A percentile compares a stretch with the other conserved stretches of the same genome.
Conservation (phyloP, 2,888 invertebrate species). For the Apodemia duryi region DNA sequence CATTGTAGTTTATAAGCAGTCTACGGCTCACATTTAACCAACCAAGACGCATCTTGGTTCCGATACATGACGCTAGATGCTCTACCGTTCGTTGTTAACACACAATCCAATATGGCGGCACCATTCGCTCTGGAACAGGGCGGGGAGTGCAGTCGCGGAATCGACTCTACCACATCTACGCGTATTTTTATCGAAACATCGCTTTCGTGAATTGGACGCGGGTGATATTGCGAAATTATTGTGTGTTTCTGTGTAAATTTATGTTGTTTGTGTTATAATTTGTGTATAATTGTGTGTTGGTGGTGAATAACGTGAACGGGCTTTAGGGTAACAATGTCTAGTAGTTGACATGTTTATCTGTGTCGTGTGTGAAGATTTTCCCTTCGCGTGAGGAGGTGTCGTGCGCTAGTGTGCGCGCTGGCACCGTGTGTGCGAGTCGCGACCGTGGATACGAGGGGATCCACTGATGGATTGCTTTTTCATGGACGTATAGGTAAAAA, state of each 20-base stretch:
- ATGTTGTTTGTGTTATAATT: conserved; percentile 67
- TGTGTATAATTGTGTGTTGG: conserved; percentile 64
- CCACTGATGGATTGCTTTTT: conserved; percentile 78
- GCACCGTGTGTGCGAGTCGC: conserved; percentile 59
- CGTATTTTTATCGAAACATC: conserved; percentile 72
- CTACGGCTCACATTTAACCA: background rate
- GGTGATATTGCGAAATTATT: conserved; percentile 69
- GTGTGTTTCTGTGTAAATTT: conserved; percentile 69
- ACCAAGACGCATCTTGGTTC: conserved; percentile 38
- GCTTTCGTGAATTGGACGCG: conserved; percentile 74
- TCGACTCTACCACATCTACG: conserved; percentile 72
- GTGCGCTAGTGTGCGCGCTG: conserved; percentile 65
- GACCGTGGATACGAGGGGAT: conserved; percentile 63
- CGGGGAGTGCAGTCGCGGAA: conserved; percentile 76
- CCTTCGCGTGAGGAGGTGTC: conserved; percentile 76
- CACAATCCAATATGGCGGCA: conserved; percentile 74
- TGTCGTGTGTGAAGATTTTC: conserved; percentile 80
- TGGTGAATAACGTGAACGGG: conserved; percentile 74
- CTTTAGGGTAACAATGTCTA: conserved; percentile 78
- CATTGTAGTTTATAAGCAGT: background rate
- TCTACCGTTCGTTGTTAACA: conserved; percentile 46
- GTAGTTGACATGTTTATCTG: conserved; percentile 80
- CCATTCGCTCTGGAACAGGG: conserved; percentile 77
- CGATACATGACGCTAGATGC: conserved; percentile 56
- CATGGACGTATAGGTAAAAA: conserved; percentile 76